Evolutionary conservation across 2,888 invertebrate genomes (phyloP).

Genomic region (Eupeodes latifasciatus): DNA sequence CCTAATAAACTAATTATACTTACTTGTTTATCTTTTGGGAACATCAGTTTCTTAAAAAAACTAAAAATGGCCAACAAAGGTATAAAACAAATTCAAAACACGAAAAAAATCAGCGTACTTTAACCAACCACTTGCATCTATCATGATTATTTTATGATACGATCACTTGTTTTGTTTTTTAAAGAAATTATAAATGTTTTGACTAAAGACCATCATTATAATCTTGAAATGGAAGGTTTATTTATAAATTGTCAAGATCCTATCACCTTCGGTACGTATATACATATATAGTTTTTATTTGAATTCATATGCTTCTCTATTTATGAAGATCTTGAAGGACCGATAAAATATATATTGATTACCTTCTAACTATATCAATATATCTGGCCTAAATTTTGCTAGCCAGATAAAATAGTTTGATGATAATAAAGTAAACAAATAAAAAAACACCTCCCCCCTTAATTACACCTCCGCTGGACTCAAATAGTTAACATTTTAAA

Average conservation of each 20-base stretch:
- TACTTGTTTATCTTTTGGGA: no score
- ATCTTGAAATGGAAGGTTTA: not conserved
- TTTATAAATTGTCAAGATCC: constrained; percentile 32
- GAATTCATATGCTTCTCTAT: not conserved
- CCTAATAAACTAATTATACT: no score
- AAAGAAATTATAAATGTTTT: not conserved
- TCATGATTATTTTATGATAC: constrained; percentile 10
- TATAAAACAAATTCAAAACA: not conserved
- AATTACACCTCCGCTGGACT: constrained; percentile 20
- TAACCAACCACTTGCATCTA: constrained; percentile 24
- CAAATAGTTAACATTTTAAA: constrained; percentile 19
- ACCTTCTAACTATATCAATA: constrained; percentile 39
- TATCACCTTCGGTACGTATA: not conserved
- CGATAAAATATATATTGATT: constrained; percentile 46
- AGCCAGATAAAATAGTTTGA: constrained; percentile 46
- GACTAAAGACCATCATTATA: not conserved
- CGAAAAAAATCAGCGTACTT: not conserved
- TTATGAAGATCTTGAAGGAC: constrained; percentile 31
- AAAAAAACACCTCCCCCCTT: not conserved
- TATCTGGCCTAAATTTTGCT: constrained; percentile 59
- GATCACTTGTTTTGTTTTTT: constrained; percentile 27
- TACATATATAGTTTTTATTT: not conserved
- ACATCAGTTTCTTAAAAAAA: no score
- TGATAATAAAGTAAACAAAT: constrained; percentile 42
- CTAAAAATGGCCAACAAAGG: not conserved